A percentile compares a stretch with the other conserved stretches of the same genome.
phyloP scores from a whole-genome alignment of 2,888 invertebrate genomes.

The Eueremaeus valkanovi region DNA sequence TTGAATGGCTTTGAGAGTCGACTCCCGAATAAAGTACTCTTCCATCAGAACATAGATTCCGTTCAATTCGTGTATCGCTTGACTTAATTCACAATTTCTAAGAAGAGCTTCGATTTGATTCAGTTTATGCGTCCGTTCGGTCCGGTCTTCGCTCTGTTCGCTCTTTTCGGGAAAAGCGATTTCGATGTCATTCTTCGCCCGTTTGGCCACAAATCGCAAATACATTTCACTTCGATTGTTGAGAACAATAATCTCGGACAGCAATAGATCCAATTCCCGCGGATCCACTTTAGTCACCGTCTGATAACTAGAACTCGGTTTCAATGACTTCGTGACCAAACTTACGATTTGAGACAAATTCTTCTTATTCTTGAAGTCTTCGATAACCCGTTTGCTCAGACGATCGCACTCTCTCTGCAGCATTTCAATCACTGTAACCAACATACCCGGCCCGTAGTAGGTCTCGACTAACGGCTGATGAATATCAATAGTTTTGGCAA shows the following conservation, averaged over 20 bases:
- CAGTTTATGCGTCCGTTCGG: slow-evolving; percentile 43
- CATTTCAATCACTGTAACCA: slow-evolving; percentile 66
- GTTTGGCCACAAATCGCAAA: slow-evolving; percentile 74
- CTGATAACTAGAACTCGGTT: slow-evolving; percentile 4
- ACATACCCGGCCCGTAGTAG: slow-evolving; percentile 73
- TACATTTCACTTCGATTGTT: slow-evolving; percentile 87
- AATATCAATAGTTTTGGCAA: slow-evolving; percentile 75
- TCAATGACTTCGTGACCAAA: slow-evolving; percentile 27
- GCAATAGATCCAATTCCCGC: slow-evolving; percentile 75
- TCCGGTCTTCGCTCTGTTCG: slow-evolving; percentile 41
- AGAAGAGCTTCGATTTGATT: slow-evolving; percentile 62
- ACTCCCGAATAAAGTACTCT: slow-evolving; percentile 91
- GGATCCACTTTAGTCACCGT: slow-evolving; percentile 60
- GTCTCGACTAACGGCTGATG: slow-evolving; percentile 85
- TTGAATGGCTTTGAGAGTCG: slow-evolving; percentile 81
- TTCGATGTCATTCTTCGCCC: slow-evolving; percentile 59
- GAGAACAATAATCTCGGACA: slow-evolving; percentile 85
- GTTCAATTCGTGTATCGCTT: slow-evolving; percentile 59
- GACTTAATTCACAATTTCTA: slow-evolving; percentile 60
- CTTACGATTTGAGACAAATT: slow-evolving; percentile 56
- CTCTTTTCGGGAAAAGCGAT: slow-evolving; percentile 33
- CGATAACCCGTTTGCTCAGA: slow-evolving; percentile 60
- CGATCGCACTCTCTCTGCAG: slow-evolving; percentile 75
- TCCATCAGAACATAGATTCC: slow-evolving; percentile 86
- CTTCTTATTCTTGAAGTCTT: slow-evolving; percentile 68